Evolutionary conservation across 2,797 vertebrate genomes (phyloP), one percentile per base, ranked within the genome.

Genomic region (Hapalemur alaotrensis): DNA sequence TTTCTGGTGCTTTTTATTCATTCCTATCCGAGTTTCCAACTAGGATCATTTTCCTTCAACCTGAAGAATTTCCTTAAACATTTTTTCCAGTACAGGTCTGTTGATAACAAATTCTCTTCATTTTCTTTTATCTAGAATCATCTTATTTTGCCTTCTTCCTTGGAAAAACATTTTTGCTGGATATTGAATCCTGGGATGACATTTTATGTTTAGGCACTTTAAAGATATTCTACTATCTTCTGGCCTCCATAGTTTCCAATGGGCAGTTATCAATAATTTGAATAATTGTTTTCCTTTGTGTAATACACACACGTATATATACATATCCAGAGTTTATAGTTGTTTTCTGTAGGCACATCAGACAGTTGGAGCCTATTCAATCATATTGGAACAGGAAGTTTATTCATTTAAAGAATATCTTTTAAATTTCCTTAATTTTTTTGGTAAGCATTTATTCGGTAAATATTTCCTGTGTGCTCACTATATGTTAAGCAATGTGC

Each of bases 311-410:
- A 73, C 38, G 41, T 5, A 32, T 25, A 12, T 12, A 32, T 14
- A 43, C 0, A 30, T 32, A 72, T 82, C 28, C 14, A 50, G 41
- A 90, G 30, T 59, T 69, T 54, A 30, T 12, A 38, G 52, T 70
- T 69, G 41, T 95, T 95, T 91, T 80, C 88, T 80, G 11, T 41
- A 76, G 46, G 46, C 81, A 86, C 46, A 89, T 20, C n/a, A 67
- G 20, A n/a, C 41, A 23, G 22, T 69, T 88, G 9, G 38, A 43
- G 63, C 41, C 70, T 35, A 35, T 5, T 63, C n/a, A 93, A 13
- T n/a, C 52, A 35, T 52, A 7, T 32, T 28, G 23, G 22, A 76
- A 89, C 9, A 81, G 25, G 52, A 85, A 96, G 14, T 78, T 41
- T 88, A 35, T 57, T 43, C 25, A 46, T 80, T 70, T 43, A 43